A percentile compares a stretch with the other conserved stretches of the same genome.
Evolutionary conservation across 2,888 invertebrate species (phyloP).

Genomic region (Sicus ferrugineus): DNA sequence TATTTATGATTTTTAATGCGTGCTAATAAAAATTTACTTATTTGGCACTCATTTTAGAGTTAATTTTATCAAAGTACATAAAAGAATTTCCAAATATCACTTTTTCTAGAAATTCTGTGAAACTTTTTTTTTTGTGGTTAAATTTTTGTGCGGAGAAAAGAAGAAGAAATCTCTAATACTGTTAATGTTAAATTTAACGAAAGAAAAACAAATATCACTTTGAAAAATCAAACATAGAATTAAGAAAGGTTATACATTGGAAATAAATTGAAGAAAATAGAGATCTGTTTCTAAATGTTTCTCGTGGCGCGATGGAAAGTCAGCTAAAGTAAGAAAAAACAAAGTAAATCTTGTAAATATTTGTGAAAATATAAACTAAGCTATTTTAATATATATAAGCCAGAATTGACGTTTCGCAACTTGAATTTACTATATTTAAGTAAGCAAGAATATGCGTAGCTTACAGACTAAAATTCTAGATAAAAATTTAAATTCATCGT

Average conservation of each 20-base stretch:
- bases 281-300: background rate
- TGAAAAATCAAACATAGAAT: background rate
- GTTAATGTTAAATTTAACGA: background rate
- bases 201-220: background rate
- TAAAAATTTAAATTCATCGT: too few species aligned
- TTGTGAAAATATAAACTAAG: background rate
- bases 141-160: background rate
- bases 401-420: background rate
- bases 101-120: too few species aligned
- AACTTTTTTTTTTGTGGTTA: too few species aligned
- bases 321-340: background rate
- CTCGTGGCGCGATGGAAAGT: background rate
- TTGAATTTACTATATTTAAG: too few species aligned
- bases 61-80: too few species aligned
- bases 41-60: too few species aligned
- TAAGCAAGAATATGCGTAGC: too few species aligned
- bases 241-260: background rate
- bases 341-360: background rate
- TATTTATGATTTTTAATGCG: too few species aligned
- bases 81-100: too few species aligned
- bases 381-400: background rate
- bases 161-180: background rate
- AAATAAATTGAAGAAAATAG: background rate
- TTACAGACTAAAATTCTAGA: too few species aligned
- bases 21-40: too few species aligned